Conservation (phyloP, 1,140 invertebrate genomes). For the Belonocnema kinseyi region DNA sequence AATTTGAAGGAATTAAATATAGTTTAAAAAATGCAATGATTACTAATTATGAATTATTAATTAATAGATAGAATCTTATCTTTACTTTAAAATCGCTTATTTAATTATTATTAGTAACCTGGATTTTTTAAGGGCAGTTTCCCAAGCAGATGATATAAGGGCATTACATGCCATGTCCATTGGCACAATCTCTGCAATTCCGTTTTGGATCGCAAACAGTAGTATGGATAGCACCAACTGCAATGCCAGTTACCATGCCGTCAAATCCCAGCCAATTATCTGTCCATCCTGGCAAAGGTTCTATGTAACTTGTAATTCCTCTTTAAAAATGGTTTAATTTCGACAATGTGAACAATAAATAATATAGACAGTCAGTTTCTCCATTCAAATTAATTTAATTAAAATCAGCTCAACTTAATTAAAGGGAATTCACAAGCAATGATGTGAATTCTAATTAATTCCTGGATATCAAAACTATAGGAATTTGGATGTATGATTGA, state of each 20-base stretch:
- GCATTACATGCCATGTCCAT: constrained; percentile 81
- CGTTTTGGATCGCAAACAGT: constrained; percentile 73
- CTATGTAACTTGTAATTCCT: constrained; percentile 63
- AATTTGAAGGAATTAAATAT: too few relatives aligned
- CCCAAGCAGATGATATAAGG: constrained; percentile 78
- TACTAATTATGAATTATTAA: too few relatives aligned
- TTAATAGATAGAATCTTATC: background rate
- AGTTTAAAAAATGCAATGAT: too few relatives aligned
- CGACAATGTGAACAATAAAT: background rate
- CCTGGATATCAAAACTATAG: too few relatives aligned
- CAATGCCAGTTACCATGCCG: constrained; percentile 72
- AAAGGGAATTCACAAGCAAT: too few relatives aligned
- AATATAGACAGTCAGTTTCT: too few relatives aligned
- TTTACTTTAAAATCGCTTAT: background rate
- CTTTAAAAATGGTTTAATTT: background rate
- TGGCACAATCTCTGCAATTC: constrained; percentile 79
- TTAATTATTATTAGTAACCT: background rate
- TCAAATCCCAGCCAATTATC: constrained; percentile 83
- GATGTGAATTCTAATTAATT: too few relatives aligned
- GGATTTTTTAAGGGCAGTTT: constrained; percentile 50
- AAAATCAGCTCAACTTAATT: too few relatives aligned
- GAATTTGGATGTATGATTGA: too few relatives aligned
- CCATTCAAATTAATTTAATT: too few relatives aligned
- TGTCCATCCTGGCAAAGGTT: constrained; percentile 79
- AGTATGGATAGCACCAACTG: constrained; percentile 79